Conservation (phyloP, 2,113 vertebrate genomes). For the Hemibates koningsi region DNA sequence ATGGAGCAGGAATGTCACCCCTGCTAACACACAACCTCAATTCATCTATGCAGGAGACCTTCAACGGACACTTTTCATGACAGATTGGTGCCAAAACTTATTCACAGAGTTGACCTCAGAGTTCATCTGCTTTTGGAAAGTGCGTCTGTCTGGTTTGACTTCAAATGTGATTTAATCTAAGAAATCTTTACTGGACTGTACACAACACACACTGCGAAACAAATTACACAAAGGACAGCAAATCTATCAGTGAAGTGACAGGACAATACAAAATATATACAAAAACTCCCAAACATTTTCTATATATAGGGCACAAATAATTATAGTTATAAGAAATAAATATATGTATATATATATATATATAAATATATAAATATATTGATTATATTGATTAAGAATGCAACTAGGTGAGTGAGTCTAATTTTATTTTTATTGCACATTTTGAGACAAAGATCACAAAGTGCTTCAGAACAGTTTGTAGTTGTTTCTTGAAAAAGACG, state of each 20-base stretch:
- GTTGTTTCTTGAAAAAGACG: not conserved
- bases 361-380: not conserved
- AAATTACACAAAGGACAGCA: not conserved
- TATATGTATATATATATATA: accelerated
- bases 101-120: not conserved
- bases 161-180: not conserved
- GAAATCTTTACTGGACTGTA: not conserved
- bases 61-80: slow-evolving; percentile 25
- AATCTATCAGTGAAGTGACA: not conserved
- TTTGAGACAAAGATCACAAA: not conserved
- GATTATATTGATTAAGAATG: not conserved
- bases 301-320: not conserved
- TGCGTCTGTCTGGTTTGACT: not conserved
- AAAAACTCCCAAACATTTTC: not conserved
- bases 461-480: not conserved
- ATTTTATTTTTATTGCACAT: not conserved
- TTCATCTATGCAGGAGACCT: slow-evolving; percentile 27
- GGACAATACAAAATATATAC: not conserved
- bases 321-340: not conserved
- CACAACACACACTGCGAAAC: not conserved
- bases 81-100: slow-evolving; percentile 4
- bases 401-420: not conserved
- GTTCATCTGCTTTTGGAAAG: not conserved
- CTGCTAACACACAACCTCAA: not conserved
- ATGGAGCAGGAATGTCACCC: slow-evolving; percentile 17